Evolutionary conservation across 2,888 invertebrate genomes (phyloP).

Genomic region (Boloria selene): DNA sequence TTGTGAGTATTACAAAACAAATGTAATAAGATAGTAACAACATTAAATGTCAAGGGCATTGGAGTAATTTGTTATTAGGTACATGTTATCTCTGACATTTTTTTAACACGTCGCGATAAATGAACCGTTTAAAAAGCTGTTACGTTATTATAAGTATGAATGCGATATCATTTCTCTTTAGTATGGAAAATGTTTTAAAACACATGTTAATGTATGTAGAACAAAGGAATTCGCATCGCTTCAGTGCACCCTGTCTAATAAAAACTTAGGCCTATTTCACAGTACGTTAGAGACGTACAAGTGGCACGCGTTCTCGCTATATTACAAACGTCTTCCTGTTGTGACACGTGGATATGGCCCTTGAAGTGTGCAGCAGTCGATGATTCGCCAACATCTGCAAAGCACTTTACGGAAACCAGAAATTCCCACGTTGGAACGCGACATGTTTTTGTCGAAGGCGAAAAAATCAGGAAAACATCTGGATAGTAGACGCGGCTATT

Average conservation of each 20-base stretch:
- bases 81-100: slow-evolving; percentile 7
- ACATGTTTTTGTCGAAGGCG: slow-evolving; percentile 58
- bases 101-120: neutral
- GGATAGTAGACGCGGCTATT: slow-evolving; percentile 59
- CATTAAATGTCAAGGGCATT: slow-evolving; percentile 13
- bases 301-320: slow-evolving; percentile 67
- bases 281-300: slow-evolving; percentile 61
- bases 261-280: slow-evolving; percentile 68
- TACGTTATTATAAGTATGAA: neutral
- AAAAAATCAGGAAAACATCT: slow-evolving; percentile 73
- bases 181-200: neutral
- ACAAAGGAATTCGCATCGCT: slow-evolving; percentile 28
- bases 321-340: slow-evolving; percentile 67
- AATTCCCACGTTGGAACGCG: slow-evolving; percentile 72
- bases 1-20: slow-evolving; percentile 24
- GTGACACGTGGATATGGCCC: slow-evolving; percentile 63
- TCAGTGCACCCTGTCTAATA: slow-evolving; percentile 40
- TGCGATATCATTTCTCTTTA: neutral
- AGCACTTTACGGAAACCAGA: slow-evolving; percentile 50
- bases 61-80: neutral
- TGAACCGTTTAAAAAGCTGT: neutral
- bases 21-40: slow-evolving; percentile 14
- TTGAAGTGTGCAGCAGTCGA: slow-evolving; percentile 37
- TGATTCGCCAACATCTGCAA: slow-evolving; percentile 68
- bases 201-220: slow-evolving; percentile 19